Evolutionary conservation across 2,797 vertebrate genomes (phyloP), one percentile per base, ranked within the genome.

Genomic region (Myotis findleyi): DNA sequence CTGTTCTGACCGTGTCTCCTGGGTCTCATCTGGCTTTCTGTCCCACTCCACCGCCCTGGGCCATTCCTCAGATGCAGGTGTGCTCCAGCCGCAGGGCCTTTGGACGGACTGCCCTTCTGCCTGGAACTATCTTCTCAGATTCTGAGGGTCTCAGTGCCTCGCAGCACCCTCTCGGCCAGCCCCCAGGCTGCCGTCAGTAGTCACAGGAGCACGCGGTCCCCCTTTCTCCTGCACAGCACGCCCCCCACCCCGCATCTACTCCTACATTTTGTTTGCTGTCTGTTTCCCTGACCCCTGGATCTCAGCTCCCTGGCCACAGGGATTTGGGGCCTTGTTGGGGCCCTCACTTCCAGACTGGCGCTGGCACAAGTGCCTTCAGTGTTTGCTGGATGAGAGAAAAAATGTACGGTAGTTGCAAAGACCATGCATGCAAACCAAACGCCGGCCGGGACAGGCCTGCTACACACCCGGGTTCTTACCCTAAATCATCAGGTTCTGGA

Each of bases 141-240:
- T 5, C 17, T 16, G 12, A 27, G 0, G 23, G 41, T 53, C 36
- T 2, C 14, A 18, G 4, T 0, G 23, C 17, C 2, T 0, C 0
- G 14, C 10, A 44, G 41, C 25, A 7, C 2, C 41, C 71, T 30
- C 44, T 30, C 41, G 8, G 41, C 76, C 33, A 3, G 76, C 33
- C 76, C 76, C 53, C 51, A 44, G 73, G 33, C 33, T 0, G 1
- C 30, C 3, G 2, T 13, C 33, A 4, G 53, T 51, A 16, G 4
- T 81, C 51, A 18, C 12, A 3, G 36, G 3, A n/a, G 17, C n/a
- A 10, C 49, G 2, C 1, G 1, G 7, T 8, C 30, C 8, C 27
- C 20, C 68, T 85, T 38, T 73, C 62, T 86, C 55, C 9, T 7
- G 17, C 20, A 25, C 47, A 76, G 17, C n/a, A 11, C 25, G 0